Evolutionary conservation across 2,888 invertebrate species (phyloP).

Genomic region (Chloromyia formosa): DNA sequence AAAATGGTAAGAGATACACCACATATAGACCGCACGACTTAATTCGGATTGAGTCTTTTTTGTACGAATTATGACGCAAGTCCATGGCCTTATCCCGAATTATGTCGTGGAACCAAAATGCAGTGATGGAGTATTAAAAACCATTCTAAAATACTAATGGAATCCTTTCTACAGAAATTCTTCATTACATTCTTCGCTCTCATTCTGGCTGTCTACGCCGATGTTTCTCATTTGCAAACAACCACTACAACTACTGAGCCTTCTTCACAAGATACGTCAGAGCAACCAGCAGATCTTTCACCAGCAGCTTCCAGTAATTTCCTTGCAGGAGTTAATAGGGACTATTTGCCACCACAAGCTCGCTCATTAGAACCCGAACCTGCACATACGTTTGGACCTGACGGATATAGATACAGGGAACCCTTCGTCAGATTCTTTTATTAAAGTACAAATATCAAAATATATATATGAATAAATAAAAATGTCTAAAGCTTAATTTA

Average conservation of each 20-base stretch:
- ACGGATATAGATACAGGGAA: constrained; percentile 3
- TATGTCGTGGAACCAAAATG: too few relatives aligned
- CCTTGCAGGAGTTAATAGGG: neutral
- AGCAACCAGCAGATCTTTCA: neutral
- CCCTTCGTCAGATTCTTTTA: constrained; percentile 8
- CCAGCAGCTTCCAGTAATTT: neutral
- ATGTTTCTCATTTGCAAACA: constrained; percentile 2
- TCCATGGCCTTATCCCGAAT: too few relatives aligned
- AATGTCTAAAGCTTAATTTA: too few relatives aligned
- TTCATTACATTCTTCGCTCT: neutral
- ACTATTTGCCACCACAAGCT: neutral
- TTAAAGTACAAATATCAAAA: neutral
- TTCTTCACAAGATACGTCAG: neutral
- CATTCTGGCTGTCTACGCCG: neutral
- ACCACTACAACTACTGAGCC: neutral
- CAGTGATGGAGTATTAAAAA: too few relatives aligned
- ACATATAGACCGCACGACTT: too few relatives aligned
- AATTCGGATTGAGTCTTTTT: too few relatives aligned
- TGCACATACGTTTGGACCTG: neutral
- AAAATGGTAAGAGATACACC: neutral
- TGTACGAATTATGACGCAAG: too few relatives aligned
- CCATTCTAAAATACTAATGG: too few relatives aligned
- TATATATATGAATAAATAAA: too few relatives aligned
- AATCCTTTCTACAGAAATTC: neutral
- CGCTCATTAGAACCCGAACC: neutral